Evolutionary conservation across 2,113 vertebrate species (phyloP), one percentile per base, ranked within the genome.

Genomic region (Lathamus discolor): DNA sequence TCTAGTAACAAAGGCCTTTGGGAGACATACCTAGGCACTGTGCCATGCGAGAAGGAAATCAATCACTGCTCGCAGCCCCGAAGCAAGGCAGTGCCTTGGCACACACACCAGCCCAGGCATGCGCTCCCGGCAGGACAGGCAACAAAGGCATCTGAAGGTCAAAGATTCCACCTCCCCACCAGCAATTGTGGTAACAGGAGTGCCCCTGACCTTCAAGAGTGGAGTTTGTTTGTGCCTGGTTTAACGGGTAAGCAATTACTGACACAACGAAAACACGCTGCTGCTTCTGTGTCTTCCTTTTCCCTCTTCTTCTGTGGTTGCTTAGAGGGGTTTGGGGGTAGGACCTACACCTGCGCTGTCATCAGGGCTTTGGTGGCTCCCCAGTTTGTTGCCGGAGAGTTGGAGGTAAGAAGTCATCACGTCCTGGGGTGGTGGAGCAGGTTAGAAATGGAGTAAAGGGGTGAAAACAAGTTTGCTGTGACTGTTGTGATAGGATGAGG

Each of bases 91-190:
- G 61, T 13, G 73, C 73, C 59, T 68, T 88, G 95, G 96, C 93
- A 95, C 87, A 39, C 0, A 1, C 43, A 1, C 51, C 84, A 0
- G 10, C 13, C 80, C 68, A 35, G 86, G 48, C 84, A 83, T 25
- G 86, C 14, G 86, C 76, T 6, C 9, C 79, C 7, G 8, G 44
- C 72, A 76, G 74, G 66, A 57, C 0, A 1, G 64, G 73, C 75
- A 79, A 18, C 55, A 82, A 92, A 95, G 76, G 83, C 80, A 84
- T 35, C 80, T 52, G 39, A 93, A 96, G 95, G 95, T 90, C 88
- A 86, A 81, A 86, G 70, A 84, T 48, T 37, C 37, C 43, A 23
- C 39, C 69, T 10, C 31, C 10, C 37, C 31, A 8, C 52, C 44
- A 41, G 48, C 41, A 44, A 22, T 1, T 18, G 48, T 2, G 3